Conservation (phyloP, 2,797 vertebrate genomes). For the Macrochelys suwanniensis region DNA sequence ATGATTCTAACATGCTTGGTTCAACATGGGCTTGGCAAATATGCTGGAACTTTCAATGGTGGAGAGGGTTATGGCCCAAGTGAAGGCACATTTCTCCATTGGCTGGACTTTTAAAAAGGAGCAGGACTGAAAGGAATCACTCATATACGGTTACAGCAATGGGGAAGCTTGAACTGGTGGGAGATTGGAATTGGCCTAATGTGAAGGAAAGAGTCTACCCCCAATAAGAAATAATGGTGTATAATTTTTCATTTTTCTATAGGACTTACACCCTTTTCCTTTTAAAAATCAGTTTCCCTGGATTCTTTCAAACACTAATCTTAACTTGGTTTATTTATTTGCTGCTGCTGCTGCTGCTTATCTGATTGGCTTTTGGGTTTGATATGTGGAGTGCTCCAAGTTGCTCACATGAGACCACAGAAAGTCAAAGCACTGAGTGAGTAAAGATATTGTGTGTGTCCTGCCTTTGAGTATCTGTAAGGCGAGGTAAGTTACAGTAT, state of each 20-base stretch:
- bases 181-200: neutral
- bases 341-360: neutral
- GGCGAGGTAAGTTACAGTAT: neutral
- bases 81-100: neutral
- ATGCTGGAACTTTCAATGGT: neutral
- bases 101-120: neutral
- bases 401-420: neutral
- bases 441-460: neutral
- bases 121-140: neutral
- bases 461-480: neutral
- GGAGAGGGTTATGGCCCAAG: neutral
- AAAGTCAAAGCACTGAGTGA: neutral
- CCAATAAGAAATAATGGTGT: neutral
- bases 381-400: neutral
- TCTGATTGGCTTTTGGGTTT: neutral
- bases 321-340: neutral
- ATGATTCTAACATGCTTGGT: neutral
- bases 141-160: neutral
- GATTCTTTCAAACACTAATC: neutral
- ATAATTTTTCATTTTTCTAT: neutral
- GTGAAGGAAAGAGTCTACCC: neutral
- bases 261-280: neutral
- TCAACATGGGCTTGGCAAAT: neutral
- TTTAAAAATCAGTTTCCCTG: neutral
- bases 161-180: neutral